Evolutionary conservation across 2,888 invertebrate species (phyloP), one percentile per base, ranked within the genome.

Genomic region (Eristalis arbustorum): DNA sequence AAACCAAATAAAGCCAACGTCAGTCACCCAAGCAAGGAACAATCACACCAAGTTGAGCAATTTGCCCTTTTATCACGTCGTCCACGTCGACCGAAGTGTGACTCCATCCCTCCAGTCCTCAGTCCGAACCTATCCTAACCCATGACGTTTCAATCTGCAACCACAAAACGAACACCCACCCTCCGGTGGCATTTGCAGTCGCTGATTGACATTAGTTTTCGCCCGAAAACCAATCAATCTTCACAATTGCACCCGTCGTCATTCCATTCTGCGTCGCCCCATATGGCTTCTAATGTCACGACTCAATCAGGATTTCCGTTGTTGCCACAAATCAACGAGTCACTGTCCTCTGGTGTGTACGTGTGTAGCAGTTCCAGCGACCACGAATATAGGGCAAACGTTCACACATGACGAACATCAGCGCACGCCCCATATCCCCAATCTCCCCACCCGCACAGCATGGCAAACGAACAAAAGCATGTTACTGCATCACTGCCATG

Each of bases 401-500:
- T 37, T 37, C 37, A 49, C 49, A 18, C 8, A 49, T 8, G 49
- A 49, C 49, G 49, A 49, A 59, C 13, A 59, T 11, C 59, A 3
- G 59, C 25, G 25, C 25, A 59, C 10, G 11, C 3, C n/a, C 18
- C 49, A 0, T 13, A 18, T 3, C 22, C 22, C 3, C 22, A 1
- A 14, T n/a, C 18, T 40, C 40, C n/a, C n/a, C 57, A 3, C 1
- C 18, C 4, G 57, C 18, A 3, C 22, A 28, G n/a, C n/a, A n/a
- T n/a, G n/a, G n/a, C 22, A 66, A 42, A 59, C 31, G 66, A 49
- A 67, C 14, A 31, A 72, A 73, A 74, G 57, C 40, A 40, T 62
- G 79, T 74, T 73, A 68, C 68, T 80, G 73, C 79, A 80, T 80
- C 79, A 80, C 57, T 57, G n/a, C 68, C 34, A 68, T 80, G 79